Evolutionary conservation across 2,113 vertebrate species (phyloP), one percentile per base, ranked within the genome.

Genomic region (Tiliqua scincoides): DNA sequence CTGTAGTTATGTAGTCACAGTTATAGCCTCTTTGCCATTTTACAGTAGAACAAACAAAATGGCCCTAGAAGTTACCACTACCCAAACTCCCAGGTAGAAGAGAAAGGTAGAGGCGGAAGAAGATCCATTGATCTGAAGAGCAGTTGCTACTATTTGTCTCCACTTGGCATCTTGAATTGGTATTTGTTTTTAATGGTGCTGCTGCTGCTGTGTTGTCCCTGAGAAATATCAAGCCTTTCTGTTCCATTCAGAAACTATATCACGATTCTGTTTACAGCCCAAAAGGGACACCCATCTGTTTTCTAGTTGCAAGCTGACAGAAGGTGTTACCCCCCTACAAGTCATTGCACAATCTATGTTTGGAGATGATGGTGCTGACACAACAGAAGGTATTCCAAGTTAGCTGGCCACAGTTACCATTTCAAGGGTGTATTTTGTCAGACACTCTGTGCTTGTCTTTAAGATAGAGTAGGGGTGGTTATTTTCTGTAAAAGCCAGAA

Each of bases 401-500:
- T 67, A 40, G 30, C 1, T 87, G 79, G 37, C 37, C 3, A 23
- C 37, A 54, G 85, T 67, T 15, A 2, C 35, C 0, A 86, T 72
- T 89, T 92, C 83, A 90, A 85, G 82, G 20, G 70, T 88, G 74
- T 75, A 67, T 78, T 82, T 32, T 54, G 61, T 3, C 54, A 32
- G 37, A 25, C 2, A 61, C 25, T 79, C 25, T 81, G 10, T 21
- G 48, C 32, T 74, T 62, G 59, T 3, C 32, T 86, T 73, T 75
- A 91, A 84, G 57, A 85, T 79, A 85, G 68, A 62, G 62, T 17
- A 35, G 70, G 1, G 76, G 5, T 79, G 8, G 35, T 52, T 18
- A 0, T 0, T 3, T 79, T 85, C 57, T 79, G 27, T 67, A 48
- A n/a, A 18, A 35, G 54, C 80, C 59, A 84, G 54, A 87, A 89